phyloP scores from a whole-genome alignment of 1,140 invertebrate genomes.

The Eurosta solidaginis region DNA sequence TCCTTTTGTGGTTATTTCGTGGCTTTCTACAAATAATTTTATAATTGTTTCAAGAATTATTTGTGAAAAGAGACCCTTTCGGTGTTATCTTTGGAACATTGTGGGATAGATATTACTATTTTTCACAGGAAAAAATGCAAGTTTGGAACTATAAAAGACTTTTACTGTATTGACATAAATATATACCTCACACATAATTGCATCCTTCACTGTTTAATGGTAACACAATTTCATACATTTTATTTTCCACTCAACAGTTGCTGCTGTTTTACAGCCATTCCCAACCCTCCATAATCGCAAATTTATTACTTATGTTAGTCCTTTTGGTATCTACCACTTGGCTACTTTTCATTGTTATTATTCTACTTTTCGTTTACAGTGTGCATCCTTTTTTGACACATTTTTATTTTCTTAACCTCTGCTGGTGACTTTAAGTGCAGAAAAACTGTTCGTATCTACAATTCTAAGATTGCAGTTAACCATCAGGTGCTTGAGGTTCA shows the following conservation, averaged over 20 bases:
- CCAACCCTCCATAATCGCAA: not conserved
- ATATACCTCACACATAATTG: no score
- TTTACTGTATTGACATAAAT: no score
- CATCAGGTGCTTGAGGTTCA: not conserved
- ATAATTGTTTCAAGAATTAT: no score
- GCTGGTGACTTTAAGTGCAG: conserved; percentile 1
- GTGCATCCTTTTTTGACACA: not conserved
- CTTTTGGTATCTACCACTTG: not conserved
- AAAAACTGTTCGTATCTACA: conserved; percentile 7
- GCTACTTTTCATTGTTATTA: not conserved
- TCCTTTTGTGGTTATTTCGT: no score
- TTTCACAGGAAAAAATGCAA: no score
- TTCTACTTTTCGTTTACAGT: not conserved
- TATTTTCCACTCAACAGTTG: not conserved
- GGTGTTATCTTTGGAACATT: no score
- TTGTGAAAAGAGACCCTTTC: no score
- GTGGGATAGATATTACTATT: no score
- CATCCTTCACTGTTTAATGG: no score
- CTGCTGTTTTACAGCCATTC: not conserved
- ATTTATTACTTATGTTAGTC: not conserved
- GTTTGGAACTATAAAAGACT: no score
- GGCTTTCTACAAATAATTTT: no score
- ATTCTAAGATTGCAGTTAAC: conserved; percentile 1
- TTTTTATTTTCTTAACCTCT: not conserved
- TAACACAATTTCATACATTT: not conserved